Evolutionary conservation across 2,797 vertebrate genomes (phyloP), one percentile per base, ranked within the genome.

Genomic region (Emydoidea blandingii): DNA sequence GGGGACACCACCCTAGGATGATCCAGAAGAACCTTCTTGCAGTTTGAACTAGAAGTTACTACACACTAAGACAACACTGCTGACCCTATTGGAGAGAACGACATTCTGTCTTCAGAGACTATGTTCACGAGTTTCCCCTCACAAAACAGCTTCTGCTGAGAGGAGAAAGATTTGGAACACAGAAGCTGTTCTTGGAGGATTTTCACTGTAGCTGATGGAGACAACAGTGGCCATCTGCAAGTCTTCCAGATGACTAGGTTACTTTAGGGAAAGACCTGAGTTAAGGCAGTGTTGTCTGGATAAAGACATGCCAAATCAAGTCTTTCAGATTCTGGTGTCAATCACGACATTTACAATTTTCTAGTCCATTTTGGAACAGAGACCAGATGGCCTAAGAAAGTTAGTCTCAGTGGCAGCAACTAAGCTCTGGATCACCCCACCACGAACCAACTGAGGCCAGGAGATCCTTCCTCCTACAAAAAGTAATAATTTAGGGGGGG

Each of bases 211-310:
- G 54, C 23, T 8, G 8, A 23, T 54, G 53, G 53, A 54, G 19
- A 53, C 79, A 50, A 50, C 44, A 52, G 25, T 50, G 18, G 16
- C 12, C 59, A 62, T 95, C 96, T 96, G 96, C 97, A 96, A 94
- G 87, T 96, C 96, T 96, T 97, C 97, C 96, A 93, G 89, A 96
- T 2, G 83, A 97, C 88, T 97, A 97, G 90, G 91, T 96, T 96
- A 93, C 86, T 95, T 95, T 96, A 97, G n/a, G 92, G 94, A 95
- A 93, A 97, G 94, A 94, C 62, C 96, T 68, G 12, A 96, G 96
- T 97, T 98, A 97, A 97, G 96, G 97, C 97, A 97, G 96, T 92
- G 95, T 96, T 92, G 96, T 97, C 94, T 87, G 95, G 96, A 96
- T 95, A 95, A 86, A 85, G 93, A 97, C 89, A 92, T 79, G 89